These are phyloP conservation scores for Saccostrea echinata DNA, from an alignment of 1,140 invertebrate genomes.

Conservation along the genomic window DNA sequence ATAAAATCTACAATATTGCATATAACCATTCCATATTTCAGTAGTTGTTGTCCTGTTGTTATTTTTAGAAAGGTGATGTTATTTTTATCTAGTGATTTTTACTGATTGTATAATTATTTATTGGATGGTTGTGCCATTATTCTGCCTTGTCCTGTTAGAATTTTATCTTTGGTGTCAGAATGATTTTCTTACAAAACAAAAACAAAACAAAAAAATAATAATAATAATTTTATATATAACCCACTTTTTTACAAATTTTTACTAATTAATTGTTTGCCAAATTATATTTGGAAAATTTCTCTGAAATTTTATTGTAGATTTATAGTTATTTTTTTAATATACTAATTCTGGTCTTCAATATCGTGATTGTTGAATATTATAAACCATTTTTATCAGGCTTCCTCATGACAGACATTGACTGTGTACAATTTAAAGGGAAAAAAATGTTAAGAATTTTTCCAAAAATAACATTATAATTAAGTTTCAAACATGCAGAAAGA, in stretches of 20 bases:
- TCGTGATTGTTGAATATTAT: background rate
- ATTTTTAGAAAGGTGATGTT: background rate
- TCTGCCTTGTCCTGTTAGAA: constrained; percentile 1
- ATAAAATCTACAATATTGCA: background rate
- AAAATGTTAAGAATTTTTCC: background rate
- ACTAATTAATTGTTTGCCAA: constrained; percentile 28
- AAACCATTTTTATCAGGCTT: background rate
- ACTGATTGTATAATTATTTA: background rate
- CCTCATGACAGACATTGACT: background rate
- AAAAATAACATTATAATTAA: background rate
- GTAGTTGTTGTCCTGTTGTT: background rate
- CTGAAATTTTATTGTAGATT: background rate
- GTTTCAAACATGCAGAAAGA: background rate
- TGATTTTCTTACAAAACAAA: background rate
- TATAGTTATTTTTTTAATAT: background rate
- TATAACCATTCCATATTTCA: background rate
- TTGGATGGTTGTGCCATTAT: constrained; percentile 29
- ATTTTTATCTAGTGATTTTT: constrained; percentile 5
- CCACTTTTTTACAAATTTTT: background rate
- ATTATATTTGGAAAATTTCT: constrained; percentile 8
- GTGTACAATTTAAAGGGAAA: background rate
- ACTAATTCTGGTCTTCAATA: background rate
- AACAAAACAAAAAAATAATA: no score
- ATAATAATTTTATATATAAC: background rate
- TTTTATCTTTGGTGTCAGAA: background rate